A percentile compares a stretch with the other conserved stretches of the same genome.
Conservation (phyloP, 64 coral and sea anemone genomes). For the Montipora efflorescens region DNA sequence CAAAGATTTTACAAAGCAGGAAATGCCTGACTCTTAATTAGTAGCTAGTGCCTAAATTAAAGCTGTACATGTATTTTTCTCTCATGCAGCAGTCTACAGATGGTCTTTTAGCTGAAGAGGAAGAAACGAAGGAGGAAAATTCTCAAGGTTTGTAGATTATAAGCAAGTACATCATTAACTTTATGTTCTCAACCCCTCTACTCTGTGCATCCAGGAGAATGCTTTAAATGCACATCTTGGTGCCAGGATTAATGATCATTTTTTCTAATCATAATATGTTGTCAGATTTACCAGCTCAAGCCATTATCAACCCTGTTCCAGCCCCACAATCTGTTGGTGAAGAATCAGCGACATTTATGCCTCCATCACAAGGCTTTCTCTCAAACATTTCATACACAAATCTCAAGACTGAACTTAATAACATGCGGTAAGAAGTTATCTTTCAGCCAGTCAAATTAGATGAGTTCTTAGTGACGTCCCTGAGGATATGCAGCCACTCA, state of each 20-base stretch:
- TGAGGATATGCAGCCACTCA: too few relatives aligned
- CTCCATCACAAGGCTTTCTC: slow-evolving; percentile 64
- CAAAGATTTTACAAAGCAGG: too few relatives aligned
- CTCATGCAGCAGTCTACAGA: slow-evolving; percentile 67
- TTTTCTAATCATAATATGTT: neutral
- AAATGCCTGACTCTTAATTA: neutral
- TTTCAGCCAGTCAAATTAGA: too few relatives aligned
- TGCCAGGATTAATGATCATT: too few relatives aligned
- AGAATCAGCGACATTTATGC: slow-evolving; percentile 77
- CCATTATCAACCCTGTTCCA: slow-evolving; percentile 76
- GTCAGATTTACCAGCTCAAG: slow-evolving; percentile 11
- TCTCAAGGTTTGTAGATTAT: slow-evolving; percentile 50
- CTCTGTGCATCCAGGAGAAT: too few relatives aligned
- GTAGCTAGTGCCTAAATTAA: neutral
- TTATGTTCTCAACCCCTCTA: too few relatives aligned
- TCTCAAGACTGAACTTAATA: slow-evolving; percentile 82
- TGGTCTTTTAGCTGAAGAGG: slow-evolving; percentile 76
- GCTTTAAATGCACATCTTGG: too few relatives aligned
- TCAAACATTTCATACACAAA: slow-evolving; percentile 88
- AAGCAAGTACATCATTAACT: too few relatives aligned
- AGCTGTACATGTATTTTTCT: neutral
- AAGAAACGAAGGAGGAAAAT: slow-evolving; percentile 57
- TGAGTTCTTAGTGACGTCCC: too few relatives aligned
- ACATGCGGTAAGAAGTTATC: slow-evolving; percentile 68
- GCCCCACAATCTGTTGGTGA: slow-evolving; percentile 90